phyloP scores from a whole-genome alignment of 1,140 invertebrate species.

The Papilio polytes region DNA sequence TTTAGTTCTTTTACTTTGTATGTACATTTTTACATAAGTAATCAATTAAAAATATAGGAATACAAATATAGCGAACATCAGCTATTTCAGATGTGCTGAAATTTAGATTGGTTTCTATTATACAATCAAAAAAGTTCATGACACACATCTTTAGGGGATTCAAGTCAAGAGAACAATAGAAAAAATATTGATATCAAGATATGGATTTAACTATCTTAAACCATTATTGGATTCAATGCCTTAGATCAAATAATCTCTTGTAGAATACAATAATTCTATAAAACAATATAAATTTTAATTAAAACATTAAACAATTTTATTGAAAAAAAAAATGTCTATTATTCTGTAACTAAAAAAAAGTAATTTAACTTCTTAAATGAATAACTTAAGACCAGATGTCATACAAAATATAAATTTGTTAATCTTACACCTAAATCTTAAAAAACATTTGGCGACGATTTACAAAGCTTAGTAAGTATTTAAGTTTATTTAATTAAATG shows the following conservation, averaged over 20 bases:
- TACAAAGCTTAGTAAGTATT: slow-evolving; percentile 40
- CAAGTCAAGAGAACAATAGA: no score
- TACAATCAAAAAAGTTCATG: no score
- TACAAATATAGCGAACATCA: no score
- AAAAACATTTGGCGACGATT: background rate
- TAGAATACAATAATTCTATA: background rate
- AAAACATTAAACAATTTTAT: background rate
- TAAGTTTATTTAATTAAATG: background rate
- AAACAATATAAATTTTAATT: background rate
- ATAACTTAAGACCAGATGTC: background rate
- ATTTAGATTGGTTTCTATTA: no score
- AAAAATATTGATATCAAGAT: no score
- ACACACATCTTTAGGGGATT: no score
- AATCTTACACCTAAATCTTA: background rate
- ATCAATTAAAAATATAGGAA: background rate
- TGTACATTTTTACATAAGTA: slow-evolving; percentile 19
- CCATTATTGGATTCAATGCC: background rate
- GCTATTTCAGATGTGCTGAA: no score
- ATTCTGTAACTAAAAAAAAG: background rate
- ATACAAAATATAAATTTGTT: background rate
- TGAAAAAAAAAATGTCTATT: background rate
- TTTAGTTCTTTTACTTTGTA: slow-evolving; percentile 26
- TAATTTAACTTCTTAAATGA: background rate
- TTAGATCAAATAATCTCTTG: background rate
- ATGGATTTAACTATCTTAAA: no score